These are phyloP conservation scores for Crypturellus tataupa DNA, from an alignment of 2,797 vertebrate species.

Conservation along the genomic window DNA sequence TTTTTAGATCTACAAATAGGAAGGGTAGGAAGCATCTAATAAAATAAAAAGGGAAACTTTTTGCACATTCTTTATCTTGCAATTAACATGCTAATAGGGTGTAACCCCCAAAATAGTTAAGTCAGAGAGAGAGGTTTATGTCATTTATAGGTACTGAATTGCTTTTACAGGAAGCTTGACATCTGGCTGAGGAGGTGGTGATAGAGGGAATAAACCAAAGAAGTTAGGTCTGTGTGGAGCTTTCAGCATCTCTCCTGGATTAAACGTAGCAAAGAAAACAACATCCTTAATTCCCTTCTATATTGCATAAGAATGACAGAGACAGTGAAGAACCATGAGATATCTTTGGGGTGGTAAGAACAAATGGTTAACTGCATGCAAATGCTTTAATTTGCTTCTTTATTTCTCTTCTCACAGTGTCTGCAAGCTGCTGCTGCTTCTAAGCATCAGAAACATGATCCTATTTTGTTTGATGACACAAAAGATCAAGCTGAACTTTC, in stretches of 20 bases:
- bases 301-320: not conserved
- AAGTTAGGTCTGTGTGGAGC: not conserved
- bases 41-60: not conserved
- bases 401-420: conserved; percentile 15
- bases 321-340: not conserved
- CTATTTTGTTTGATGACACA: conserved; percentile 46
- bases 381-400: conserved; percentile 20
- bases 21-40: conserved; percentile 3
- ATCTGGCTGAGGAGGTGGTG: not conserved
- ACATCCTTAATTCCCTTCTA: not conserved
- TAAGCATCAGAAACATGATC: conserved; percentile 7
- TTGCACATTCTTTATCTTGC: not conserved
- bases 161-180: not conserved
- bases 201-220: not conserved
- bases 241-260: not conserved
- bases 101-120: not conserved
- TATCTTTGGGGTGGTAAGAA: not conserved
- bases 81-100: not conserved
- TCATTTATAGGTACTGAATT: not conserved
- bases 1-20: conserved; percentile 16
- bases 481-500: conserved; percentile 46
- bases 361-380: conserved; percentile 33
- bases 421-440: not conserved
- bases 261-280: conserved; percentile 28
- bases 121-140: not conserved